These are phyloP conservation scores for Spialia ferax DNA, from an alignment of 2,888 invertebrate genomes.

Conservation along the genomic window DNA sequence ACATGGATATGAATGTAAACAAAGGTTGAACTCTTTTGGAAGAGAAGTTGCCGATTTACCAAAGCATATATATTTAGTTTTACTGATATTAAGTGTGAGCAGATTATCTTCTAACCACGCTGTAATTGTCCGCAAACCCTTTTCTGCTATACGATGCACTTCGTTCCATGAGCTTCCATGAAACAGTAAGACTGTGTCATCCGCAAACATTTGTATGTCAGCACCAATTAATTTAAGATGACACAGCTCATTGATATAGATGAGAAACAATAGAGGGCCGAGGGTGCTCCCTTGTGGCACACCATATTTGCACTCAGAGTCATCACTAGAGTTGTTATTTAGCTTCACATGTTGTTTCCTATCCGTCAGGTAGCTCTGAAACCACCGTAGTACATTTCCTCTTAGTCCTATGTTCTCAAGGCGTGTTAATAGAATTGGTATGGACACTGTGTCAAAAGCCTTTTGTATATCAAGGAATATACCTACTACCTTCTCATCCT, in stretches of 20 bases:
- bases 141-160: not conserved
- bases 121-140: conserved; percentile 12
- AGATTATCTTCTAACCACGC: conserved; percentile 15
- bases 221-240: not conserved
- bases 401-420: conserved; percentile 19
- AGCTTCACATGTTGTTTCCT: not conserved
- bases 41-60: not conserved
- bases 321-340: not conserved
- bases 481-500: conserved; percentile 18
- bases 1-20: not conserved
- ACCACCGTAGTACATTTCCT: conserved; percentile 22
- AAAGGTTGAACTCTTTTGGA: not conserved
- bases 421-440: conserved; percentile 5
- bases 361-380: conserved; percentile 21
- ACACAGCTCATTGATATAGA: conserved; percentile 12
- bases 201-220: not conserved
- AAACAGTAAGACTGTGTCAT: conserved; percentile 12
- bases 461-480: conserved; percentile 31
- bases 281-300: conserved; percentile 21
- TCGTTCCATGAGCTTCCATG: conserved; percentile 2
- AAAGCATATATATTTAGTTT: conserved; percentile 12
- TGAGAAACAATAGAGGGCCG: conserved; percentile 7
- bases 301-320: not conserved
- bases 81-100: conserved; percentile 1
- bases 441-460: too few species aligned